Percentiles rank a stretch among this genome's conserved stretches.
Conservation (phyloP, 2,797 vertebrate genomes). For the Liasis olivaceus region DNA sequence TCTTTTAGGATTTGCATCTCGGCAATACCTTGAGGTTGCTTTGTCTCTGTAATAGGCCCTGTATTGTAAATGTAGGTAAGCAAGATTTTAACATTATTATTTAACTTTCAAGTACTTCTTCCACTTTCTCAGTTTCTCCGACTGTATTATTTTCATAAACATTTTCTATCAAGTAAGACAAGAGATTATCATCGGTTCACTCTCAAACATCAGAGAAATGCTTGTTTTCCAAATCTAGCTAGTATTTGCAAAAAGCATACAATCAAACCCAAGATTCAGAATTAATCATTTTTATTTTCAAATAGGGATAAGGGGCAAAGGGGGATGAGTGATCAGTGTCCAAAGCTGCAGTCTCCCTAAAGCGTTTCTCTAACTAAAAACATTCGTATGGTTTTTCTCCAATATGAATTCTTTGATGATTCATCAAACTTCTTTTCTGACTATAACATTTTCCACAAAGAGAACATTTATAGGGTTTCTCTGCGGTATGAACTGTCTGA, state of each 20-base stretch:
- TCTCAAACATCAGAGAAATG: not conserved
- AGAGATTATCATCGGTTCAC: not conserved
- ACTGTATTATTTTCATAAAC: too few species aligned
- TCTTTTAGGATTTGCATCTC: too few species aligned
- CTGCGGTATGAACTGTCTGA: not conserved
- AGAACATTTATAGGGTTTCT: not conserved
- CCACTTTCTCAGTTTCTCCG: too few species aligned
- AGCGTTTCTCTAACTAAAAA: not conserved
- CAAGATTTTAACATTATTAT: too few species aligned
- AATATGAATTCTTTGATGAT: not conserved
- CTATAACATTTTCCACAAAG: not conserved
- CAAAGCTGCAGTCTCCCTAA: not conserved
- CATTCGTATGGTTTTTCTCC: not conserved
- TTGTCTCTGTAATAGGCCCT: too few species aligned
- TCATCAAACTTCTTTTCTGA: not conserved
- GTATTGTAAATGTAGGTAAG: too few species aligned
- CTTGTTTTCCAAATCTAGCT: too few species aligned
- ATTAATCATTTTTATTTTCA: not conserved
- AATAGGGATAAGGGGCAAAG: not conserved
- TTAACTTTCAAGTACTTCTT: too few species aligned
- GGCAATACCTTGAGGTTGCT: too few species aligned
- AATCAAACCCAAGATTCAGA: not conserved
- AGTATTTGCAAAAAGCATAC: not conserved
- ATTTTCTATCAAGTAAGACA: not conserved
- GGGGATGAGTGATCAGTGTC: not conserved